Base-by-base conservation (phyloP, 2,888 invertebrate species). In the Hydraecia micacea region DNA sequence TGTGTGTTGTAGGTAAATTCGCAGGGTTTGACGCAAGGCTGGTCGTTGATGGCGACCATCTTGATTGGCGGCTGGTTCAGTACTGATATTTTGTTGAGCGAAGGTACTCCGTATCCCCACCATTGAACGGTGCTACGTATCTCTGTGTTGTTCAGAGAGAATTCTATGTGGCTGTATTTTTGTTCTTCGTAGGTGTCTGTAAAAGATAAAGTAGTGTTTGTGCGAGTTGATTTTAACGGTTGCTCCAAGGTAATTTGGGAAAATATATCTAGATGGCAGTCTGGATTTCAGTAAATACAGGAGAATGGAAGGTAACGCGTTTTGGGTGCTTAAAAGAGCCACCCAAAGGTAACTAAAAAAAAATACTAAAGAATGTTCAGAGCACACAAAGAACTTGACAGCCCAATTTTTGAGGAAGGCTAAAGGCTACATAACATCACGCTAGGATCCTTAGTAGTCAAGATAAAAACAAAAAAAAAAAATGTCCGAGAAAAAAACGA, bases 131-230 rank as follows among this genome's bases (percentile, higher is more conserved):
- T 85, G 86, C 94, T 96, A 3, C 81, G 89, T 0, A 96, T 77
- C 46, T 93, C 92, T 1, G 93, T 93, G 62, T 93, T 85, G 68
- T 92, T 91, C 36, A 94, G 88, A 0, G 86, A 89, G 91, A 97
- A 97, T 60, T 95, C 94, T 39, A 97, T 95, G 86, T 97, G 94
- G 72, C 97, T 97, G 93, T 97, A 98, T 85, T 96, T 96, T 77
- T 97, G 97, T 87, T 97, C 97, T 91, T 97, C 97, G 87, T 97
- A 97, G 60, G 97, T 97, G 90, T 97, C 97, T 97, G 95, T 5
- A 78, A 65, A 5, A 15, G 36, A 52, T 25, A 8, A 18, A 36
- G 6, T 11, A 36, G 9, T 63, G 62, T 62, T 21, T 32, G 15
- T 32, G 8, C 4, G 9, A 62, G 8, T 62, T 21, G 9, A 32